These are phyloP conservation scores for Chelidonichthys spinosus DNA, from an alignment of 2,797 vertebrate genomes.

Conservation along the genomic window DNA sequence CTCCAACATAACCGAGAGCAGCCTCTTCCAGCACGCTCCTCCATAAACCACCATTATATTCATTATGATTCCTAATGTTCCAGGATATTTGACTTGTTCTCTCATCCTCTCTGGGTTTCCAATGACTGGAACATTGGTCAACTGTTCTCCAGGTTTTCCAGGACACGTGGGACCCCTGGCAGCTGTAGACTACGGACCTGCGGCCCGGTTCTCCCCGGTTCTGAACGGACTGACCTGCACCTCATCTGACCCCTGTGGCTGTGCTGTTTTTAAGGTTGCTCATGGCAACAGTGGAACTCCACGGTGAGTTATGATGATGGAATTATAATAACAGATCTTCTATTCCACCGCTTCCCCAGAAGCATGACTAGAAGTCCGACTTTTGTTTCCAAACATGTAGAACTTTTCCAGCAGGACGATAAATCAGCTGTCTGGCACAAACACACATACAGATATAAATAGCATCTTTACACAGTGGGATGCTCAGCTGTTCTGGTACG, in stretches of 20 bases:
- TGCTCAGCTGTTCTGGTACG: slow-evolving; percentile 66
- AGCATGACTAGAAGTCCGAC: neutral
- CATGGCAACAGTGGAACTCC: neutral
- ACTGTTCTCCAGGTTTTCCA: neutral
- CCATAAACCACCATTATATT: neutral
- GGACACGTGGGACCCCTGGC: neutral
- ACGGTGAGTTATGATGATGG: neutral
- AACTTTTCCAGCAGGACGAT: neutral
- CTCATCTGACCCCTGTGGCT: neutral
- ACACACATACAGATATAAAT: slow-evolving; percentile 50
- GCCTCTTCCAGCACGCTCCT: neutral
- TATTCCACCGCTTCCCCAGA: neutral
- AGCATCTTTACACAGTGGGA: slow-evolving; percentile 40
- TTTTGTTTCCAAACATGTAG: slow-evolving; percentile 12
- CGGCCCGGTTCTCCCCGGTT: neutral
- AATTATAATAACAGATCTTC: accelerated
- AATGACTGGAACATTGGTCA: neutral
- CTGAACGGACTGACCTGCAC: neutral
- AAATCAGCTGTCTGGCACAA: slow-evolving; percentile 6
- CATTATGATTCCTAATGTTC: neutral
- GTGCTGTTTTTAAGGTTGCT: neutral
- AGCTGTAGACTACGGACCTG: neutral
- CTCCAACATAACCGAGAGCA: neutral
- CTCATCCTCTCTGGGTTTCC: neutral
- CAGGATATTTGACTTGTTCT: neutral